These are phyloP conservation scores for Mantis religiosa DNA, from an alignment of 2,888 invertebrate genomes.

Conservation along the genomic window DNA sequence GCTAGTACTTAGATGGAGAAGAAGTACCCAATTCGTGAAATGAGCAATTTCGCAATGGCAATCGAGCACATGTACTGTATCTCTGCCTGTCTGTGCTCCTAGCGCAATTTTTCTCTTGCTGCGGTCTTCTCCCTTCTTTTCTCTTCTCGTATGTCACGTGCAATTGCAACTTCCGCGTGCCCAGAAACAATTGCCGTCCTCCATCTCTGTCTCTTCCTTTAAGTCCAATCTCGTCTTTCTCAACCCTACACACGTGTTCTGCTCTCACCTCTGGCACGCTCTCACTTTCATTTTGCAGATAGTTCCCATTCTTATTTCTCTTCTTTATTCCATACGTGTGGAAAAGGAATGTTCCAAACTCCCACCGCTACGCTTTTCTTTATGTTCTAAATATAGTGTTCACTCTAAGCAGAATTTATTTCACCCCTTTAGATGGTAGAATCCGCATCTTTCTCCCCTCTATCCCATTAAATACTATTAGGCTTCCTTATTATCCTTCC, in stretches of 20 bases:
- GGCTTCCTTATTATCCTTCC: too few species aligned
- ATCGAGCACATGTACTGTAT: neutral
- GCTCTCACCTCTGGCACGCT: constrained; percentile 25
- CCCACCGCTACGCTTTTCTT: too few species aligned
- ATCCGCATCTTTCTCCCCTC: too few species aligned
- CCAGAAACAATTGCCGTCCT: neutral
- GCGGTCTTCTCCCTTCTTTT: neutral
- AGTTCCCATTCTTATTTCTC: neutral
- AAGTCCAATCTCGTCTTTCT: constrained; percentile 1
- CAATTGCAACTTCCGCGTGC: neutral
- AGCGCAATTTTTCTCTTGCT: neutral
- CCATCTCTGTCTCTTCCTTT: neutral
- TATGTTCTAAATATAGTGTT: too few species aligned
- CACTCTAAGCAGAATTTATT: too few species aligned
- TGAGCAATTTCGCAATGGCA: neutral
- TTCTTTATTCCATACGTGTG: neutral
- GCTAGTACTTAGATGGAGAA: neutral
- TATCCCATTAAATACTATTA: too few species aligned
- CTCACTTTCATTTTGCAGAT: neutral
- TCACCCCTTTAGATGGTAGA: too few species aligned
- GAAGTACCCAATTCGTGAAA: neutral
- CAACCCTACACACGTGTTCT: constrained; percentile 23
- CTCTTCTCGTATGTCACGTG: neutral
- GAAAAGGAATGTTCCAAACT: too few species aligned
- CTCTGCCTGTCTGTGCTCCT: neutral